These are phyloP conservation scores for Poeciliopsis presidionis DNA, from an alignment of 2,797 vertebrate genomes.

Conservation along the genomic window DNA sequence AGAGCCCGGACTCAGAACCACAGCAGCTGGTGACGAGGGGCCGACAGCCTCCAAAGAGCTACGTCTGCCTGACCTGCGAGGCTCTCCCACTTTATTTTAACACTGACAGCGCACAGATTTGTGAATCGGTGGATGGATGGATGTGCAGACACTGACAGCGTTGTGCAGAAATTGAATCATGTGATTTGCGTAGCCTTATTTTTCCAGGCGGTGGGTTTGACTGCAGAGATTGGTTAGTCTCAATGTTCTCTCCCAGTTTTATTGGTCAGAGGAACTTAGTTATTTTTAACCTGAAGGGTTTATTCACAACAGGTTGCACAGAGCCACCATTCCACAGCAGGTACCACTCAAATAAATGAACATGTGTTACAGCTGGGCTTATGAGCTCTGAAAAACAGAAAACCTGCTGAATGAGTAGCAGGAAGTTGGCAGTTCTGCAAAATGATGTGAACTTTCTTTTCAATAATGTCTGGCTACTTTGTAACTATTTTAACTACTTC, in stretches of 20 bases:
- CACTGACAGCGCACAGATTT: conserved; percentile 27
- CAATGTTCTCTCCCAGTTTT: conserved; percentile 74
- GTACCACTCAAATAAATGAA: neutral
- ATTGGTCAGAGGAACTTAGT: conserved; percentile 76
- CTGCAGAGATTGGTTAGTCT: conserved; percentile 45
- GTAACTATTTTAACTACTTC: conserved; percentile 52
- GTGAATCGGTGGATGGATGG: conserved; percentile 13
- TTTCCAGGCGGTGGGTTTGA: conserved; percentile 38
- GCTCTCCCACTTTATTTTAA: neutral
- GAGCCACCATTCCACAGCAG: conserved; percentile 36
- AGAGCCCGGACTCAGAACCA: conserved; percentile 79
- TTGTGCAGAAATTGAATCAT: conserved; percentile 18
- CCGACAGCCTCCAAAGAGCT: conserved; percentile 12
- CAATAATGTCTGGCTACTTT: conserved; percentile 43
- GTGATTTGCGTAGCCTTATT: conserved; percentile 37
- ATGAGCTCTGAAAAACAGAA: conserved; percentile 30
- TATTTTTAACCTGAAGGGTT: conserved; percentile 33
- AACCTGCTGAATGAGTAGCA: conserved; percentile 5
- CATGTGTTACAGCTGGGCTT: conserved; percentile 17
- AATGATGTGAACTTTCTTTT: conserved; percentile 43
- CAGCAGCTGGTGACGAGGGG: conserved; percentile 68
- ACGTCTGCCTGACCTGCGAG: conserved; percentile 17
- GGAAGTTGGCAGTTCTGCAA: conserved; percentile 11
- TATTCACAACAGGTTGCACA: conserved; percentile 40
- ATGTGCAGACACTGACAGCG: conserved; percentile 26